Evolutionary conservation across 2,797 vertebrate species (phyloP).

Genomic region (Mus minutoides): DNA sequence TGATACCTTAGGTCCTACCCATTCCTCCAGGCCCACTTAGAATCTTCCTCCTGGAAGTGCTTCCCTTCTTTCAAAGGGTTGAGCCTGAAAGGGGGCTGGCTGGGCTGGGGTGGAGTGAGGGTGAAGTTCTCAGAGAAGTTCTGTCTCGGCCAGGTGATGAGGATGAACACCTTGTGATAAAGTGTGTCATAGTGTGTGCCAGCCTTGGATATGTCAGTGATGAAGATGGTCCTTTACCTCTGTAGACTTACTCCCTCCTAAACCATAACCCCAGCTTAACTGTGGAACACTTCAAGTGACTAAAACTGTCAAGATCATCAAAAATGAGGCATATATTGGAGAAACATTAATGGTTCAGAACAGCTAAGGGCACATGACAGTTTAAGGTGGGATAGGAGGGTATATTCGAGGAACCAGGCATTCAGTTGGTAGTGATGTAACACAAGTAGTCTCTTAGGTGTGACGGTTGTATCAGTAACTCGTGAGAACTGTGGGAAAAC

Average conservation of each 20-base stretch:
- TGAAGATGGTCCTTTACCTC: background rate
- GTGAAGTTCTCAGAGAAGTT: background rate
- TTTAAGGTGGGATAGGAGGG: background rate
- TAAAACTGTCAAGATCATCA: conserved; percentile 22
- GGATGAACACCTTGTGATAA: background rate
- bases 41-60: background rate
- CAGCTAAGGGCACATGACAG: background rate
- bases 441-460: background rate
- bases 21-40: background rate
- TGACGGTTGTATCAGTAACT: background rate
- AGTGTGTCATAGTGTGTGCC: background rate
- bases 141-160: background rate
- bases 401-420: background rate
- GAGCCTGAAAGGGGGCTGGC: background rate
- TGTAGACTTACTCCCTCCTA: background rate
- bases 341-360: background rate
- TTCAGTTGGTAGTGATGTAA: background rate
- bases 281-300: background rate
- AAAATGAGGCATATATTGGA: conserved; percentile 1
- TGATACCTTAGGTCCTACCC: background rate
- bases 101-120: too few species aligned
- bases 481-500: background rate
- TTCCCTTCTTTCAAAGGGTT: background rate
- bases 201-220: background rate
- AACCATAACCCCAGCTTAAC: background rate